phyloP scores from a whole-genome alignment of 2,797 vertebrate species.

The Arctocebus calabarensis region DNA sequence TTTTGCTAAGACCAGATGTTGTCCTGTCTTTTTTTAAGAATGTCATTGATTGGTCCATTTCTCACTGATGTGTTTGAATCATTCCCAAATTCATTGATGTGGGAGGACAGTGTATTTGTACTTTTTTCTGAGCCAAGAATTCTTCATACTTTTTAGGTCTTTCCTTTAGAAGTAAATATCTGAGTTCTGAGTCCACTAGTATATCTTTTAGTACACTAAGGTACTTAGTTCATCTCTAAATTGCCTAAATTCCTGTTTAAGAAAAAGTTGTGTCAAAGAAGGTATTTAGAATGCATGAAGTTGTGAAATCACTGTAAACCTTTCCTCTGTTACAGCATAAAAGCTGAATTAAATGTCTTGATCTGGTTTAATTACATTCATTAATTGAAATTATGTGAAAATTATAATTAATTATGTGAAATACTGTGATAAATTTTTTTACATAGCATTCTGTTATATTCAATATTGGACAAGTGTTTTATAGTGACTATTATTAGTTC shows the following conservation, averaged over 20 bases:
- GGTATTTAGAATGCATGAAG: not conserved
- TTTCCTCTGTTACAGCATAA: not conserved
- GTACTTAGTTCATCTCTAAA: not conserved
- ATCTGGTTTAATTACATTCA: not conserved
- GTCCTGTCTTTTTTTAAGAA: not conserved
- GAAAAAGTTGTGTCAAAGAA: not conserved
- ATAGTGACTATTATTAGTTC: not conserved
- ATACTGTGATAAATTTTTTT: not conserved
- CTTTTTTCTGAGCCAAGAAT: not conserved
- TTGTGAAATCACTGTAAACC: slow-evolving; percentile 34
- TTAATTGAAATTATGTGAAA: no score
- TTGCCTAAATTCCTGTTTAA: not conserved
- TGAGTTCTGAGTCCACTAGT: not conserved
- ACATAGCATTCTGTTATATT: not conserved
- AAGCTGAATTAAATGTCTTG: slow-evolving; percentile 30
- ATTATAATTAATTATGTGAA: no score
- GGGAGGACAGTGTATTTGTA: not conserved
- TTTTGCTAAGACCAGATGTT: not conserved
- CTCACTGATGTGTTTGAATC: slow-evolving; percentile 23
- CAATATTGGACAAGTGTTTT: not conserved
- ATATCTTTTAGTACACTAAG: not conserved
- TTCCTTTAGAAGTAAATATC: slow-evolving; percentile 35
- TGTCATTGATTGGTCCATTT: not conserved
- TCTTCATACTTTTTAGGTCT: not conserved
- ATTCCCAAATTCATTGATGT: slow-evolving; percentile 25